These are phyloP conservation scores for Drosophila demipolita DNA, from an alignment of 2,888 invertebrate species.

Conservation along the genomic window DNA sequence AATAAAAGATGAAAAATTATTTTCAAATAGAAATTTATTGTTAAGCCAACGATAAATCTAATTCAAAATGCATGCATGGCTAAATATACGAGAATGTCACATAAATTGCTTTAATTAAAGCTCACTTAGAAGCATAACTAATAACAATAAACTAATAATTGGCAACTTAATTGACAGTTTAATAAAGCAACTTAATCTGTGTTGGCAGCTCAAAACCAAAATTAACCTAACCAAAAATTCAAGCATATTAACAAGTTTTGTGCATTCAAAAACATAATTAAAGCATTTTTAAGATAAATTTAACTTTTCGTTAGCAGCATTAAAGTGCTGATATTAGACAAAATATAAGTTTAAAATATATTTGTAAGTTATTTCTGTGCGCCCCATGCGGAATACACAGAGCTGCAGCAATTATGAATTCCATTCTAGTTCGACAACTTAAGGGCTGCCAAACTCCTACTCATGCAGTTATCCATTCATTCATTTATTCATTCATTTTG, in stretches of 20 bases:
- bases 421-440: conserved; percentile 57
- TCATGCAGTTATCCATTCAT: conserved; percentile 64
- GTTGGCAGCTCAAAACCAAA: not conserved
- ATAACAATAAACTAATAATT: not conserved
- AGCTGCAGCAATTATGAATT: conserved; percentile 59
- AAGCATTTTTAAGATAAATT: not conserved
- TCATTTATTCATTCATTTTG: conserved; percentile 67
- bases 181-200: not conserved
- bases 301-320: not conserved
- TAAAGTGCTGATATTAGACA: not conserved
- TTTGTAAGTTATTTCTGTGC: not conserved
- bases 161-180: not conserved
- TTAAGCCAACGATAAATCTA: not conserved
- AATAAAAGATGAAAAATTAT: not conserved
- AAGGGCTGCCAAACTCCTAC: conserved; percentile 40
- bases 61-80: not conserved
- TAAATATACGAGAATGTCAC: not conserved
- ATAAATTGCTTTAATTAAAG: not conserved
- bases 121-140: not conserved
- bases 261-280: not conserved
- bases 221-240: not conserved
- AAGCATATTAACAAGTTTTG: no score
- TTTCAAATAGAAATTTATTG: not conserved
- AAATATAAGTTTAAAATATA: conserved; percentile 9
- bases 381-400: conserved; percentile 9